A percentile compares a stretch with the other conserved stretches of the same genome.
These are phyloP conservation scores for Poeciliopsis retropinna DNA, from an alignment of 2,113 vertebrate genomes.

Conservation along the genomic window DNA sequence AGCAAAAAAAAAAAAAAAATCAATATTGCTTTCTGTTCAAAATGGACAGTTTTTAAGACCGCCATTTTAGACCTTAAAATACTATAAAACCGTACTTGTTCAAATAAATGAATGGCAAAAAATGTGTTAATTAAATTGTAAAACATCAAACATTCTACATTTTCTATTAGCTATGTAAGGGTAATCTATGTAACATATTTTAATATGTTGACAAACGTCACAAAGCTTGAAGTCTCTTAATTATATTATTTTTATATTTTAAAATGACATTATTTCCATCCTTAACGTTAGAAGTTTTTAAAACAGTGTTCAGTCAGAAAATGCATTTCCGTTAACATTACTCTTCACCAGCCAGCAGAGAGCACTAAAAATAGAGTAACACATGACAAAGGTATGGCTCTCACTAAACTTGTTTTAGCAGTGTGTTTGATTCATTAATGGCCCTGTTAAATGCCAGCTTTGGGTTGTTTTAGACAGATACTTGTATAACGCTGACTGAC, in stretches of 20 bases:
- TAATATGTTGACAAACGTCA: too few species aligned
- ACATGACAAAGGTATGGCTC: background rate
- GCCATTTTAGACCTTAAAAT: background rate
- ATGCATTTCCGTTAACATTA: background rate
- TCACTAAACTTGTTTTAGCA: background rate
- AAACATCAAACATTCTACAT: too few species aligned
- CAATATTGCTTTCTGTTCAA: too few species aligned
- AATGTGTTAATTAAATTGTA: too few species aligned
- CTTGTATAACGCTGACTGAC: background rate
- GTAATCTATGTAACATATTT: too few species aligned
- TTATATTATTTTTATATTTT: too few species aligned
- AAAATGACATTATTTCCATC: too few species aligned
- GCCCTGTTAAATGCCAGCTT: background rate
- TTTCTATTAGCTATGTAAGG: background rate
- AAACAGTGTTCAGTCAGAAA: too few species aligned
- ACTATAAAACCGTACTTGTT: background rate
- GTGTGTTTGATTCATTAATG: background rate
- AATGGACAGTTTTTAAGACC: background rate
- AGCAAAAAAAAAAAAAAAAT: too few species aligned
- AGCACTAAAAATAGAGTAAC: conserved; percentile 31
- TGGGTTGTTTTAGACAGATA: background rate
- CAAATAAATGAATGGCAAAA: background rate
- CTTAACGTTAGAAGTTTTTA: background rate
- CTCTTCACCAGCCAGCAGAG: conserved; percentile 36
- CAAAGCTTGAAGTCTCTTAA: too few species aligned